Conservation (phyloP, 2,888 invertebrate species). For the Drosophila neutralis region DNA sequence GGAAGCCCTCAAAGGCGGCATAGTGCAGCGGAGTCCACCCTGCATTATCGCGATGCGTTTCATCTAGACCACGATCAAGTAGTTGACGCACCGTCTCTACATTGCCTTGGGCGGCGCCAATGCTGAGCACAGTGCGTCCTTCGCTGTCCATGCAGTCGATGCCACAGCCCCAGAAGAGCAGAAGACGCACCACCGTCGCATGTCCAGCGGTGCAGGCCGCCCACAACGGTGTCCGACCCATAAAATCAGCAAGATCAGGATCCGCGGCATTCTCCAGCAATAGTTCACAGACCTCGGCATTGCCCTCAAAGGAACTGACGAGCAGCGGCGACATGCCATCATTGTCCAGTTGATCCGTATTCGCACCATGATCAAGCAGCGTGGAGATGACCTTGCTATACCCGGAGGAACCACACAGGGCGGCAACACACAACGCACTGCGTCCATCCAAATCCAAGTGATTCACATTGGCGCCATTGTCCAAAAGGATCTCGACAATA, state of each 20-base stretch:
- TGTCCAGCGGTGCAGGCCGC: constrained; percentile 97
- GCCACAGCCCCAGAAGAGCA: constrained; percentile 98
- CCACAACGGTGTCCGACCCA: constrained; percentile 94
- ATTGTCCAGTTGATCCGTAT: constrained; percentile 92
- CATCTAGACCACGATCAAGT: constrained; percentile 93
- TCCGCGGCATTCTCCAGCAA: constrained; percentile 96
- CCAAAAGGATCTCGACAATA: constrained; percentile 92
- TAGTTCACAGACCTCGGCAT: constrained; percentile 95
- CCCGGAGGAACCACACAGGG: constrained; percentile 92
- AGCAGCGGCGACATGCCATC: constrained; percentile 95
- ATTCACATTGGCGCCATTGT: constrained; percentile 92
- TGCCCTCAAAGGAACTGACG: constrained; percentile 96
- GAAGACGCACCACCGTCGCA: constrained; percentile 92
- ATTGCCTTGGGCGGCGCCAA: constrained; percentile 93
- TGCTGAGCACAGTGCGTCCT: constrained; percentile 94
- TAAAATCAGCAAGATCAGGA: constrained; percentile 93
- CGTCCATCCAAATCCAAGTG: constrained; percentile 95
- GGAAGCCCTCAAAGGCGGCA: constrained; percentile 94
- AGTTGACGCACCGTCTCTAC: constrained; percentile 95
- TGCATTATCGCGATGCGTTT: constrained; percentile 95
- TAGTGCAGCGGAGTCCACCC: constrained; percentile 99
- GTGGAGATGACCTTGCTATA: constrained; percentile 89
- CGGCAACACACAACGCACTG: constrained; percentile 94
- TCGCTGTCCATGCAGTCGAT: constrained; percentile 97
- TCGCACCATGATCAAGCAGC: constrained; percentile 92